Base-by-base conservation (phyloP, 2,888 invertebrate genomes). In the Brachyopa scutellaris region DNA sequence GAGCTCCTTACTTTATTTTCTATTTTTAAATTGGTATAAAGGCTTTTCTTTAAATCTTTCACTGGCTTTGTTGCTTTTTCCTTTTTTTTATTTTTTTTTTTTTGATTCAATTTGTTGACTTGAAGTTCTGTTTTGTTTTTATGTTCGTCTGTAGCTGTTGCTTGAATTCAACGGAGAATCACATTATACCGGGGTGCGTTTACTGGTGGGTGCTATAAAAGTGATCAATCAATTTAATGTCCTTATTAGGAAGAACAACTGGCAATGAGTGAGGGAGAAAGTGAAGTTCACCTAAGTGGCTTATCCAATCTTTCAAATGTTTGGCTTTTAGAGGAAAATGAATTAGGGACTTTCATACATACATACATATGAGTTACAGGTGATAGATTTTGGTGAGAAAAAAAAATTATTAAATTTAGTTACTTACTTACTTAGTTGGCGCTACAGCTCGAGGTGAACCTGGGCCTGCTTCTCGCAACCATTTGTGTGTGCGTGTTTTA, bases 141-240 rank as follows among this genome's bases (percentile, higher is more conserved):
- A 33, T 40, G n/a, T 57, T 23, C 11, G 4, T 4, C 13, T 33
- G 36, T 38, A 38, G n/a, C n/a, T 40, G 6, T 6, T 40, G 40
- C 15, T 40, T 31, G 8, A 42, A 19, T 19, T 45, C 31, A 31
- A 17, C 17, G 31, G 59, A 42, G 42, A 59, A 59, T 42, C 31
- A 42, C 29, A 59, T 42, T 59, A 42, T 40, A 29, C 6, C 8
- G 9, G 42, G 31, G 31, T 59, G 29, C 29, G 13, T 49, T 49
- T 15, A 1, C 26, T 9, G 13, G 4, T 26, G 3, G 15, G 15
- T 15, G 23, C 17, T 42, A 31, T 11, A 31, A 45, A 42, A 8
- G 29, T 45, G 29, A 66, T 66, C 66, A 66, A 53, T 66, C 53
- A 66, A 53, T 53, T 66, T 66, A 53, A 66, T 66, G 53, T 55